phyloP scores from a whole-genome alignment of 2,113 vertebrate genomes.

The Zosterops borbonicus region DNA sequence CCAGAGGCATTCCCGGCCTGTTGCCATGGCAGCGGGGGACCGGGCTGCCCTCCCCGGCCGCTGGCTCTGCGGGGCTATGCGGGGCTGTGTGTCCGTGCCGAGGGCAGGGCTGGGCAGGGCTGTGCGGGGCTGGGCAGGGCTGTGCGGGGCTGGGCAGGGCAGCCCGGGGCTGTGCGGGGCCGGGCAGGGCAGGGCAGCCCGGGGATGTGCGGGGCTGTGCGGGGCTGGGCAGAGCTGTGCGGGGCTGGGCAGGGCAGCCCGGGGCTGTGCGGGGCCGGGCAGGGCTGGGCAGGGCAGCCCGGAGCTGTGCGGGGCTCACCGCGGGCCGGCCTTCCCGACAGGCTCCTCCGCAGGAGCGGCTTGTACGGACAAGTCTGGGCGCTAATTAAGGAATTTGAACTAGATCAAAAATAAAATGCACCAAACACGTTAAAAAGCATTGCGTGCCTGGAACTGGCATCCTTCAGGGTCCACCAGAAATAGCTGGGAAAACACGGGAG shows the following conservation, averaged over 20 bases:
- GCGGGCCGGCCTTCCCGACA: accelerated
- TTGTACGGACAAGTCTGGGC: not conserved
- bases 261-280: no score
- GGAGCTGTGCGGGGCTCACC: not conserved
- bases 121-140: no score
- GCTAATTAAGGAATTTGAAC: not conserved
- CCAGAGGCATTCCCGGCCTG: slow-evolving; percentile 53
- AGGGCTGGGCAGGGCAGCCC: no score
- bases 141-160: no score
- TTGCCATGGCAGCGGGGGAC: slow-evolving; percentile 71
- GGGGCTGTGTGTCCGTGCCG: not conserved
- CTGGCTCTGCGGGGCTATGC: not conserved
- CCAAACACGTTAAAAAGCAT: not conserved
- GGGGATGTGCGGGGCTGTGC: not conserved
- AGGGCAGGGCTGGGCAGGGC: not conserved
- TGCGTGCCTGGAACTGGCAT: not conserved
- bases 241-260: no score
- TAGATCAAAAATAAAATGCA: not conserved
- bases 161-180: no score
- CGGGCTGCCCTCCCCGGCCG: not conserved
- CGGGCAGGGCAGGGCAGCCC: no score
- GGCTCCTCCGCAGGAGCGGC: not conserved
- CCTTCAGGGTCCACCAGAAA: not conserved
- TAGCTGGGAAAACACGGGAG: accelerated
- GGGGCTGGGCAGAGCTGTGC: no score